Conservation (phyloP, 2,888 invertebrate species). For the Eueremaeus valkanovi region DNA sequence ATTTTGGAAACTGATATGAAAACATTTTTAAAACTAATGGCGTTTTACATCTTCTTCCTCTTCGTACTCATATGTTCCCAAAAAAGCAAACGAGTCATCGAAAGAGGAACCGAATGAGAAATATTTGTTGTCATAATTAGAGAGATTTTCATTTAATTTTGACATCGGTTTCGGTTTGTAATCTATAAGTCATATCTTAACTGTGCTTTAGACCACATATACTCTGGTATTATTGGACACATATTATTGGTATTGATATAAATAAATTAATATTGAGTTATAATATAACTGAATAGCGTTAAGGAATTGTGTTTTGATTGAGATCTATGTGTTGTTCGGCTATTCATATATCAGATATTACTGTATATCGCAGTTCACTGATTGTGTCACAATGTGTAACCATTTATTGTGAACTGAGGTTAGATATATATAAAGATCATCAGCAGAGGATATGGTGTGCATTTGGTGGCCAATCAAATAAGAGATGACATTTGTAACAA, state of each 20-base stretch:
- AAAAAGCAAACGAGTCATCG: neutral
- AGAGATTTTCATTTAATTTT: neutral
- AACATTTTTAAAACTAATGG: slow-evolving; percentile 33
- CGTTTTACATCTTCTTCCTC: neutral
- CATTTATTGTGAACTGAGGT: neutral
- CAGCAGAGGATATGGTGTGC: neutral
- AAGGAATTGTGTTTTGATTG: neutral
- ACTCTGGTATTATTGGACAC: neutral
- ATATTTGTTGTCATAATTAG: slow-evolving; percentile 5
- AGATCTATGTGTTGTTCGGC: neutral
- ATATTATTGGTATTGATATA: too few relatives aligned
- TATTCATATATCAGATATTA: slow-evolving; percentile 19
- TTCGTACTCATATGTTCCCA: neutral
- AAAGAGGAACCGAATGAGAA: neutral
- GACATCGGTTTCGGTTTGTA: neutral
- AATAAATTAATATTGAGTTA: slow-evolving; percentile 15
- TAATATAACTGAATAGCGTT: neutral
- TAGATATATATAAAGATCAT: slow-evolving; percentile 13
- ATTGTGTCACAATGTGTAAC: neutral
- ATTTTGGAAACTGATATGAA: slow-evolving; percentile 30
- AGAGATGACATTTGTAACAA: slow-evolving; percentile 27
- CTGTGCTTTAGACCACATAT: neutral
- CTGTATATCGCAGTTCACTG: neutral
- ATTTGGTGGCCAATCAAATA: slow-evolving; percentile 31
- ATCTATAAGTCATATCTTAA: slow-evolving; percentile 5